A percentile compares a stretch with the other conserved stretches of the same genome.
Evolutionary conservation across 2,888 invertebrate genomes (phyloP).

Genomic region (Nezara viridula): DNA sequence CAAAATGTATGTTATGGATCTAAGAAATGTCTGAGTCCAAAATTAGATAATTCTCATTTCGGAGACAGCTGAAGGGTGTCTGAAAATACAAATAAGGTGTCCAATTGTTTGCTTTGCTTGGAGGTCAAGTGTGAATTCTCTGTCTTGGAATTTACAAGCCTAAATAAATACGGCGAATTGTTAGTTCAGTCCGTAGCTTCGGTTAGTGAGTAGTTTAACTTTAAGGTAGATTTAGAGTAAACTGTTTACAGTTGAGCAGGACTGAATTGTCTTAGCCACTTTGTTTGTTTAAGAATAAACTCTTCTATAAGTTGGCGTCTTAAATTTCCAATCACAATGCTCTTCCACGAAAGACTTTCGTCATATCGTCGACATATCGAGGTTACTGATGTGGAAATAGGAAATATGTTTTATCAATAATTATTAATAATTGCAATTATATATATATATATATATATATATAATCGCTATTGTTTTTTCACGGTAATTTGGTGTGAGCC

Average conservation of each 20-base stretch:
- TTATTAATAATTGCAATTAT: no score
- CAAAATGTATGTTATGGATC: not conserved
- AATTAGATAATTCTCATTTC: not conserved
- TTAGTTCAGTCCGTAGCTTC: not conserved
- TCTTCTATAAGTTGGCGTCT: not conserved
- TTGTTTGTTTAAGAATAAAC: not conserved
- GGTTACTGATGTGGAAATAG: no score
- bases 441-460: no score
- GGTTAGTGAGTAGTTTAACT: not conserved
- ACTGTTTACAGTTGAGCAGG: not conserved
- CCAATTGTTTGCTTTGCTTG: not conserved
- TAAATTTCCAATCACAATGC: no score
- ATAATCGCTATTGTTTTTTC: no score
- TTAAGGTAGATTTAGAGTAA: not conserved
- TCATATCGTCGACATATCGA: no score
- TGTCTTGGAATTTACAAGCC: slow-evolving; percentile 11
- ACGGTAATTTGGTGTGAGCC: no score
- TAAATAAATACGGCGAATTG: not conserved
- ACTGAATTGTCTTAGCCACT: not conserved
- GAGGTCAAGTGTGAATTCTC: not conserved
- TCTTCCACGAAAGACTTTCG: no score
- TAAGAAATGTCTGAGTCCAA: not conserved
- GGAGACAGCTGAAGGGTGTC: not conserved
- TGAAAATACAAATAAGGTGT: not conserved
- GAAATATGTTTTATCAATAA: no score